Base-by-base conservation (phyloP, 2,113 vertebrate genomes). In the Toxotes jaculatrix region DNA sequence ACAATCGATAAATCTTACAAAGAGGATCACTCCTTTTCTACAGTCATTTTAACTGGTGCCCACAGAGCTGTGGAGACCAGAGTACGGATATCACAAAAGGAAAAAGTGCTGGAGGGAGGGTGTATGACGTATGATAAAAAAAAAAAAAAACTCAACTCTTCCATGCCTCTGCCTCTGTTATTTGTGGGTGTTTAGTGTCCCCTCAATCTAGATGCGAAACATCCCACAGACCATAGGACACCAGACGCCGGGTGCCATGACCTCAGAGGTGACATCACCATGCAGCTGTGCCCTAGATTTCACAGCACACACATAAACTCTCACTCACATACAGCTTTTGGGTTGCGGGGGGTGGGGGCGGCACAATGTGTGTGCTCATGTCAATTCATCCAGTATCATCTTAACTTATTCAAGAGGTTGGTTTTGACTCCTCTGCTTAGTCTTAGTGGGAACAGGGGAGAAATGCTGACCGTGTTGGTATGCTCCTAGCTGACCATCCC, bases 241-340 rank as follows among this genome's bases (percentile, higher is more conserved):
- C 59, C 60, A 77, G 75, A 86, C 23, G 64, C 74, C 73, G 75
- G 79, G 45, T 85, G 55, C 82, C 59, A 81, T 91, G 90, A 90
- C 88, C 86, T 91, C 88, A 88, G 81, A 74, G 77, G 47, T 92
- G 87, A 91, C 85, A 86, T 92, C 87, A 91, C 78, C 31, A 5
- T 74, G 82, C 86, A 92, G 91, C 92, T 91, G 89, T 87, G 85
- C 38, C 88, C 90, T 79, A 85, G 34, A 89, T 91, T 80, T 77
- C 66, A 80, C 62, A 86, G 79, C 51, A 19, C 32, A 19, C 32
- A 27, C 61, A 62, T 27, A 56, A 53, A 55, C 43, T 62, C 62
- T 45, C 53, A 38, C 31, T 40, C 16, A 32, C 74, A 84, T 45
- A 9, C 57, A 38, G 74, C 73, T 62, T 59, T 27, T 27, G 27